Evolutionary conservation across 1,140 invertebrate genomes (phyloP).

Genomic region (Augochlora pura): DNA sequence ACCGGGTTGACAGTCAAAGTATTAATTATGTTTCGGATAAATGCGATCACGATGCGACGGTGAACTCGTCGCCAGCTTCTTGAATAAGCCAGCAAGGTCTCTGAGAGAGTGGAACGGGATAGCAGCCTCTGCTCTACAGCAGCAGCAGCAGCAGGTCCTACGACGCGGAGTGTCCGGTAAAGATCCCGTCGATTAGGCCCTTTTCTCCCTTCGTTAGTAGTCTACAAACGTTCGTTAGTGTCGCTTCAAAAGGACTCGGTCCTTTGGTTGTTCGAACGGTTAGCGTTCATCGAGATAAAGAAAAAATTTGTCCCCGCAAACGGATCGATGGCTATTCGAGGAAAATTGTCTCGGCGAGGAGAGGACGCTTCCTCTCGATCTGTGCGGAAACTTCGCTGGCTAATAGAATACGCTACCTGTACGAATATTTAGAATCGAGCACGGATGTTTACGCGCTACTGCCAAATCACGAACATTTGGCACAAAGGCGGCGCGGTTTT

Average conservation of each 20-base stretch:
- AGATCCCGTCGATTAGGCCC: constrained; percentile 49
- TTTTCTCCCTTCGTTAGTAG: constrained; percentile 54
- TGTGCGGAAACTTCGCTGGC: background rate
- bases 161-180: constrained; percentile 28
- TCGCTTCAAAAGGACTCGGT: constrained; percentile 36
- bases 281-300: constrained; percentile 28
- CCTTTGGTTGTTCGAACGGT: constrained; percentile 29
- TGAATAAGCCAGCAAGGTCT: constrained; percentile 14
- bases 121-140: background rate
- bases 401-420: background rate
- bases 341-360: background rate
- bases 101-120: background rate
- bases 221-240: constrained; percentile 53
- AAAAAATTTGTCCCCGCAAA: constrained; percentile 35
- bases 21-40: constrained; percentile 2
- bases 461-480: too few species aligned
- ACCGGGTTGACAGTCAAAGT: too few species aligned
- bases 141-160: background rate
- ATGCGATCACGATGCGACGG: background rate
- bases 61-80: constrained; percentile 17
- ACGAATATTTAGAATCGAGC: too few species aligned
- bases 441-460: too few species aligned
- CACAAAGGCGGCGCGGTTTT: too few species aligned
- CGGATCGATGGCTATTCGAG: constrained; percentile 37
- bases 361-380: background rate